Conservation (phyloP, 2,888 invertebrate genomes). For the Drosophila histrio region DNA sequence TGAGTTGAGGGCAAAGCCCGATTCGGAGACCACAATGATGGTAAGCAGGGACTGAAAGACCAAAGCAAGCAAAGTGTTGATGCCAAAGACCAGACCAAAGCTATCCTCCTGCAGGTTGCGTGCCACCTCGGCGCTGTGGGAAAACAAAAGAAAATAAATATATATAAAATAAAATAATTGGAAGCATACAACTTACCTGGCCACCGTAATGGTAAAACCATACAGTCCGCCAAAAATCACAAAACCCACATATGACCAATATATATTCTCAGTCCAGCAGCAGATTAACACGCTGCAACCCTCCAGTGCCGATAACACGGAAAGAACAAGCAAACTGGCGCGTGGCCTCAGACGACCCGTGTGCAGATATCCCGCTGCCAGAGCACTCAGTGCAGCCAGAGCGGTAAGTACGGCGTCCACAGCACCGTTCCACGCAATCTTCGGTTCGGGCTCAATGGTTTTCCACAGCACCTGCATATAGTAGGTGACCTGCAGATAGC, state of each 20-base stretch:
- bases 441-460: constrained; percentile 83
- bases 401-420: constrained; percentile 92
- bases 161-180: neutral
- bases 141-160: neutral
- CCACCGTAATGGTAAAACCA: constrained; percentile 86
- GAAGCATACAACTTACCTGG: constrained; percentile 68
- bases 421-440: constrained; percentile 88
- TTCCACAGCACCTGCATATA: constrained; percentile 91
- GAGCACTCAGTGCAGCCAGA: constrained; percentile 87
- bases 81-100: constrained; percentile 95
- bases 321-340: constrained; percentile 84
- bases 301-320: constrained; percentile 85
- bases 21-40: constrained; percentile 78
- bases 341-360: constrained; percentile 79
- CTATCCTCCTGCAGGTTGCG: constrained; percentile 91
- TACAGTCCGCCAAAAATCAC: constrained; percentile 90
- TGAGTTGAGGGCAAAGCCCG: constrained; percentile 74
- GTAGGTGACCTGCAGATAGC: constrained; percentile 88
- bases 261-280: constrained; percentile 86
- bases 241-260: constrained; percentile 90
- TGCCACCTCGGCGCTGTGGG: constrained; percentile 92
- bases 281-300: constrained; percentile 86
- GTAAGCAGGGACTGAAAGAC: constrained; percentile 92
- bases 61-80: constrained; percentile 93
- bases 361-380: constrained; percentile 85